Base-by-base conservation (phyloP, 30 jellyfish, hydroid and myxozoan genomes). In the Pseudorhiza aurosa region DNA sequence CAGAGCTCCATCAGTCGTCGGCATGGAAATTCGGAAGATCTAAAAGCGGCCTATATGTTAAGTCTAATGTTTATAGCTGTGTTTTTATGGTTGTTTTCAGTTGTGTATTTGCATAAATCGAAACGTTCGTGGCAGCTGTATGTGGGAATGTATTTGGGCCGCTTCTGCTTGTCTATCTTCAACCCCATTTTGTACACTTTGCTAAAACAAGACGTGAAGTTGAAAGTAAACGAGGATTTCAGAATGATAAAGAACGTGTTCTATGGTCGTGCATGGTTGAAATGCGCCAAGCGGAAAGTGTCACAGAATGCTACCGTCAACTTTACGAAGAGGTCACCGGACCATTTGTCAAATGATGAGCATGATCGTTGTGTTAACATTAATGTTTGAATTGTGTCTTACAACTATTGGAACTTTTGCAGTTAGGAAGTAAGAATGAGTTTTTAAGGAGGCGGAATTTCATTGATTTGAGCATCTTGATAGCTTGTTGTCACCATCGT, bases 131-230 rank as follows among this genome's bases (percentile, higher is more conserved):
- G 0, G 51, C 68, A 19, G 50, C 8, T 17, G 8, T 58, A 76
- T 24, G 22, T 56, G n/a, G 56, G 58, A 4, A 76, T 76, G 79
- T 56, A 76, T 43, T 18, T 76, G 10, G 88, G 88, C 40, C 74
- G 88, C 14, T 76, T 76, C 39, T 60, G 42, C 28, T 9, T 76
- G 44, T 76, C 88, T 0, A 6, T 76, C 15, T 6, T 76, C 71
- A 58, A 76, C 45, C 80, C 88, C 2, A n/a, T 76, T 1, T 31
- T 76, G 56, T 76, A 76, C 58, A 76, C 88, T 15, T 71, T 76
- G 2, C 22, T 47, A 45, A 76, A 76, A 71, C 47, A 19, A 22
- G 88, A 79, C 62, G 8, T 63, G 12, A 68, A 26, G 9, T 60
- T 62, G 14, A 55, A 68, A 12, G 65, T 53, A 3, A 64, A 46